phyloP scores from a whole-genome alignment of 2,888 invertebrate species.

The Agrotis puta region DNA sequence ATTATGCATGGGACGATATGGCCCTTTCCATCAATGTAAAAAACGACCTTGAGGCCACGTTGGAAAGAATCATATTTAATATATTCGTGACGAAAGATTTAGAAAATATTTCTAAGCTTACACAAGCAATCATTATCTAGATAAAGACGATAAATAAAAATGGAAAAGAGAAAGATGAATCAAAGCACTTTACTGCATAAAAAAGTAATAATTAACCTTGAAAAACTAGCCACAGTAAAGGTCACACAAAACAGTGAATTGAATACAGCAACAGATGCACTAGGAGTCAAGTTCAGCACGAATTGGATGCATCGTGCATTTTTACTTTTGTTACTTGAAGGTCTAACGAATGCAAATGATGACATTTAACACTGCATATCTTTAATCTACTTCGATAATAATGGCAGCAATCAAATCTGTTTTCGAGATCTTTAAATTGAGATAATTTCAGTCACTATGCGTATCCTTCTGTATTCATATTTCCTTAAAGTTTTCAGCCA shows the following conservation, averaged over 20 bases:
- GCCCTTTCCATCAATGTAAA: conserved; percentile 19
- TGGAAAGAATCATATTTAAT: background rate
- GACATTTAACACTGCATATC: conserved; percentile 24
- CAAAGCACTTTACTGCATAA: background rate
- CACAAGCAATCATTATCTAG: background rate
- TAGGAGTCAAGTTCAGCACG: conserved; percentile 47
- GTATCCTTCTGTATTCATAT: no score
- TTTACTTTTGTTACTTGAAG: conserved; percentile 15
- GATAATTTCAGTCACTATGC: no score
- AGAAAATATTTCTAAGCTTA: background rate
- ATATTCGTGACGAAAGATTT: background rate
- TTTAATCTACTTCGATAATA: background rate
- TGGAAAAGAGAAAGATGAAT: background rate
- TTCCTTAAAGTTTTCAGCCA: no score
- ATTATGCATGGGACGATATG: conserved; percentile 29
- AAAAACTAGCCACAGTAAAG: conserved; percentile 20
- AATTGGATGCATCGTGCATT: conserved; percentile 41
- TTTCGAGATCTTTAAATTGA: background rate
- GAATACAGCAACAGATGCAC: conserved; percentile 37
- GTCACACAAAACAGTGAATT: conserved; percentile 20
- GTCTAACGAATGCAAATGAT: conserved; percentile 24
- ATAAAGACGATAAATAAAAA: background rate
- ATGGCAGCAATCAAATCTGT: background rate
- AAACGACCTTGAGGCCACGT: conserved; percentile 25
- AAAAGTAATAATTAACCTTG: conserved; percentile 17